A percentile compares a stretch with the other conserved stretches of the same genome.
phyloP scores from a whole-genome alignment of 2,888 invertebrate genomes.

The Brenthis ino region DNA sequence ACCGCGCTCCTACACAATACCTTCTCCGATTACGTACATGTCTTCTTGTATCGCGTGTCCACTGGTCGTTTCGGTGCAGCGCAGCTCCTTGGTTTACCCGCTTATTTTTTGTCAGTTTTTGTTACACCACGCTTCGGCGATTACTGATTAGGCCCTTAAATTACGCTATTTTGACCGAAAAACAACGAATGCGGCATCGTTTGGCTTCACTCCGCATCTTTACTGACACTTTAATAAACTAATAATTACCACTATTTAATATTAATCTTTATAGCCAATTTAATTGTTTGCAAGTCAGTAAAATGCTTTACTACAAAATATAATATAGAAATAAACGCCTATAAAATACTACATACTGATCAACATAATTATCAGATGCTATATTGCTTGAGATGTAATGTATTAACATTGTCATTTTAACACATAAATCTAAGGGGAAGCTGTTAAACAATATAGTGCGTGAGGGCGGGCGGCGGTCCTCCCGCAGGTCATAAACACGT shows the following conservation, averaged over 20 bases:
- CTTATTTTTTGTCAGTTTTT: slow-evolving; percentile 74
- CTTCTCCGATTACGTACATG: slow-evolving; percentile 76
- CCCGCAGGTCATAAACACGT: slow-evolving; percentile 72
- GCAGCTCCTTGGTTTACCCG: slow-evolving; percentile 52
- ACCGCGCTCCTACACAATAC: slow-evolving; percentile 76
- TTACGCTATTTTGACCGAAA: slow-evolving; percentile 33
- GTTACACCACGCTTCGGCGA: slow-evolving; percentile 63
- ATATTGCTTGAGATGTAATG: slow-evolving; percentile 17
- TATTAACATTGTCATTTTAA: slow-evolving; percentile 17
- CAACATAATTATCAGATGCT: neutral
- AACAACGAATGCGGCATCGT: neutral
- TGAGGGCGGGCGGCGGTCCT: slow-evolving; percentile 68
- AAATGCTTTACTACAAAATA: no score
- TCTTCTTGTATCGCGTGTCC: slow-evolving; percentile 70
- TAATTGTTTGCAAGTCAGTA: no score
- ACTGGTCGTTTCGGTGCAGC: slow-evolving; percentile 46
- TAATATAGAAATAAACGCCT: no score
- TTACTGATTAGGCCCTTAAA: slow-evolving; percentile 52
- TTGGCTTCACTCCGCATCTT: neutral
- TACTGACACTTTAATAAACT: no score
- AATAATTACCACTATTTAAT: no score
- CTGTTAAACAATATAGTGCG: slow-evolving; percentile 75
- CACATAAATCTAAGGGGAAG: slow-evolving; percentile 49
- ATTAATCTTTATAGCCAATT: no score
- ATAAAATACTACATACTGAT: neutral